Percentiles rank a stretch among this genome's conserved stretches.
Evolutionary conservation across 2,113 vertebrate species (phyloP).

Genomic region (Onychostoma macrolepis): DNA sequence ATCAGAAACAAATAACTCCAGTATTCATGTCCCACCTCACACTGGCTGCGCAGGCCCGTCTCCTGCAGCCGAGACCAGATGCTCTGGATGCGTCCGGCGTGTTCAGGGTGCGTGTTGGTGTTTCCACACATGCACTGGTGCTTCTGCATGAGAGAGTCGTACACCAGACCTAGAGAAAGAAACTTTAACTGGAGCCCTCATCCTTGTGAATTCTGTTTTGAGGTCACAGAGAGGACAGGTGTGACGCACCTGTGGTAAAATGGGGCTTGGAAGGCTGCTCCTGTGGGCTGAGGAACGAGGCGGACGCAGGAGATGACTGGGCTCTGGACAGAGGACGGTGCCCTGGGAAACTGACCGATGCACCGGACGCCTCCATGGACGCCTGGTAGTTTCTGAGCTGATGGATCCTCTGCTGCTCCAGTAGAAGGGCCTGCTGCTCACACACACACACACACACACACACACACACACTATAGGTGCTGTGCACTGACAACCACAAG

Average conservation of each 20-base stretch:
- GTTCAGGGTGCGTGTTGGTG: conserved; percentile 93
- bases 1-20: neutral
- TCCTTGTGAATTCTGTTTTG: neutral
- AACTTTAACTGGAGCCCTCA: neutral
- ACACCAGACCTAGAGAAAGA: conserved; percentile 85
- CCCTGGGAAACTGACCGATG: conserved; percentile 81
- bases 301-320: conserved; percentile 91
- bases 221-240: neutral
- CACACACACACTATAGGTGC: too few species aligned
- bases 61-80: conserved; percentile 98
- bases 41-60: conserved; percentile 91
- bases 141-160: conserved; percentile 96
- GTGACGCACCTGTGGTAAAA: conserved; percentile 90
- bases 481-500: neutral
- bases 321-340: conserved; percentile 94
- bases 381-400: conserved; percentile 96
- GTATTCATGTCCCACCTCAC: conserved; percentile 82
- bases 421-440: conserved; percentile 88
- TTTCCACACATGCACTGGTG: conserved; percentile 96
- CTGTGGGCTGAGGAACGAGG: conserved; percentile 73
- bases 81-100: conserved; percentile 94
- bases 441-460: conserved; percentile 29
- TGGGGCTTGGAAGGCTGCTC: conserved; percentile 87
- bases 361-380: conserved; percentile 88
- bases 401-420: conserved; percentile 96